These are phyloP conservation scores for Silurus aristotelis DNA, from an alignment of 2,797 vertebrate species.

Conservation along the genomic window DNA sequence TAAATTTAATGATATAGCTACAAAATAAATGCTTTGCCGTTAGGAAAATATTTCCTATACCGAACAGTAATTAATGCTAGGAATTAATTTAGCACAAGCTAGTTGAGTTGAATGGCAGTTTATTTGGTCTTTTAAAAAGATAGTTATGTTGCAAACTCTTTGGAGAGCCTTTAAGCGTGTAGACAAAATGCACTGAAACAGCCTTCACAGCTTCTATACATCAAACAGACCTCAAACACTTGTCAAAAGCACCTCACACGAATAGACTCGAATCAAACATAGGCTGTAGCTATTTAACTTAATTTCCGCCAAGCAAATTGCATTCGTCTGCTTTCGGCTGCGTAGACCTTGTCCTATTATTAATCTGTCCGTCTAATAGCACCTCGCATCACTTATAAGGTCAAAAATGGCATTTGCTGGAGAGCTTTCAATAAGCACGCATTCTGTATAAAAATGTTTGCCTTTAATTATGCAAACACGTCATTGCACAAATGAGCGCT, in stretches of 20 bases:
- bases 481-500: slow-evolving; percentile 49
- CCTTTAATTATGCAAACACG: slow-evolving; percentile 58
- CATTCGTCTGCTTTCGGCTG: slow-evolving; percentile 5
- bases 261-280: neutral
- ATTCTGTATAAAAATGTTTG: slow-evolving; percentile 48
- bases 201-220: neutral
- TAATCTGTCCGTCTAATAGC: slow-evolving; percentile 16
- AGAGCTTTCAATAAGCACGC: slow-evolving; percentile 38
- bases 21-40: neutral
- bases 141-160: neutral
- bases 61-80: neutral
- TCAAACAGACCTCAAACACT: neutral
- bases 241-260: neutral
- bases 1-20: neutral
- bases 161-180: neutral
- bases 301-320: neutral
- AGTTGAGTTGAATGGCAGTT: neutral
- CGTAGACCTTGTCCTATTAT: slow-evolving; percentile 16
- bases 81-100: neutral
- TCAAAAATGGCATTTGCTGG: slow-evolving; percentile 32
- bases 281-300: neutral
- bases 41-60: neutral
- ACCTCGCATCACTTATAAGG: slow-evolving; percentile 37
- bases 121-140: neutral
- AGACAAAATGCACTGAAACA: neutral